Evolutionary conservation across 2,113 vertebrate genomes (phyloP).

Genomic region (Seriola quinqueradiata): DNA sequence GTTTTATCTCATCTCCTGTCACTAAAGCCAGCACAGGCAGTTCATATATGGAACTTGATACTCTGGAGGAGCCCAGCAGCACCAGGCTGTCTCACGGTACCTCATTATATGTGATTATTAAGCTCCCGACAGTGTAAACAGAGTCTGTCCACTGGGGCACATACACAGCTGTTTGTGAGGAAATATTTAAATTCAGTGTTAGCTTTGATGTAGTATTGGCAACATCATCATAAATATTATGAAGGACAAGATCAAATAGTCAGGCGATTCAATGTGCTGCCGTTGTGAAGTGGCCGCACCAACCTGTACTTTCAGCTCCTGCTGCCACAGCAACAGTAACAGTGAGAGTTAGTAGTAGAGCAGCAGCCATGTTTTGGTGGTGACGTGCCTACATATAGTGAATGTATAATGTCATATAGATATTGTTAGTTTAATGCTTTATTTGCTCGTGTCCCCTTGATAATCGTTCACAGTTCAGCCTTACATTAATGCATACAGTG

Average conservation of each 20-base stretch:
- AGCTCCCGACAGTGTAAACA: slow-evolving; percentile 20
- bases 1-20: slow-evolving; percentile 10
- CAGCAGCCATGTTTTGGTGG: too few relatives aligned
- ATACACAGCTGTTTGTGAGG: slow-evolving; percentile 3
- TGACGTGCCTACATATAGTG: too few relatives aligned
- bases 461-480: too few relatives aligned
- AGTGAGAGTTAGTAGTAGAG: too few relatives aligned
- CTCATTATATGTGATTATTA: slow-evolving; percentile 31
- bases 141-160: neutral
- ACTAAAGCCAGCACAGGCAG: slow-evolving; percentile 11
- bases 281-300: neutral
- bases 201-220: neutral
- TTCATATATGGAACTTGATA: slow-evolving; percentile 43
- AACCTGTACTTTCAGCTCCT: neutral
- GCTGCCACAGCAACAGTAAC: neutral
- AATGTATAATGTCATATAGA: too few relatives aligned
- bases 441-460: too few relatives aligned
- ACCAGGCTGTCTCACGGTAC: slow-evolving; percentile 12
- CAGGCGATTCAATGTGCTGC: neutral
- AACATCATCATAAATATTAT: neutral
- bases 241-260: neutral
- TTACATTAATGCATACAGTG: too few relatives aligned
- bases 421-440: too few relatives aligned
- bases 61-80: slow-evolving; percentile 29
- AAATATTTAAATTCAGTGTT: slow-evolving; percentile 7